A percentile compares a stretch with the other conserved stretches of the same genome.
Evolutionary conservation across 2,888 invertebrate species (phyloP).

Genomic region (Trileptium ribeirensis): DNA sequence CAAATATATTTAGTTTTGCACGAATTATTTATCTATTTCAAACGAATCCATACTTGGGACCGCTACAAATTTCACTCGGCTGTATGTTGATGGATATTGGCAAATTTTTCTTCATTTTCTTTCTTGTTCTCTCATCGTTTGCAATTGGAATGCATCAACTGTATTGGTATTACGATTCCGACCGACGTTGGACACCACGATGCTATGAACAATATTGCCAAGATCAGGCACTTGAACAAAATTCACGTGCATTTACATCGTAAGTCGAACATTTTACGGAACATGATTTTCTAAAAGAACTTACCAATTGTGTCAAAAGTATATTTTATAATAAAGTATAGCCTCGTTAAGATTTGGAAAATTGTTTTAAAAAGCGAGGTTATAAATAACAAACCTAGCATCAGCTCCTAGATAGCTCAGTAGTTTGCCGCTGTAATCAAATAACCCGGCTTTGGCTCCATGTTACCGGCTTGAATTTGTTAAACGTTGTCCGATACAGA

Average conservation of each 20-base stretch:
- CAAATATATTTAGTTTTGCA: conserved; percentile 59
- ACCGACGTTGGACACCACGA: not conserved
- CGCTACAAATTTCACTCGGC: conserved; percentile 56
- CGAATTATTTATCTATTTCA: conserved; percentile 59
- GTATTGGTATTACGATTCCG: conserved; percentile 56
- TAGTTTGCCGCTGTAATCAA: too few relatives aligned
- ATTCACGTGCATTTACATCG: conserved; percentile 52
- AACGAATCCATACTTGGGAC: conserved; percentile 58
- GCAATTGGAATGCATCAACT: conserved; percentile 57
- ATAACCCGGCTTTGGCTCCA: too few relatives aligned
- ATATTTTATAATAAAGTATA: too few relatives aligned
- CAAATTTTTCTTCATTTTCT: conserved; percentile 57
- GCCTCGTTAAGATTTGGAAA: too few relatives aligned
- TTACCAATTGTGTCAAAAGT: too few relatives aligned
- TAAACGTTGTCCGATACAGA: too few relatives aligned
- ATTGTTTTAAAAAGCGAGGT: too few relatives aligned
- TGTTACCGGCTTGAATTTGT: too few relatives aligned
- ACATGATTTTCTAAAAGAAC: too few relatives aligned
- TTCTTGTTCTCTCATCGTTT: conserved; percentile 56
- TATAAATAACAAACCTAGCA: too few relatives aligned
- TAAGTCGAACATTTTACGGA: conserved; percentile 37
- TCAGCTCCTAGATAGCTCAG: too few relatives aligned
- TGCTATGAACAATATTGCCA: conserved; percentile 16
- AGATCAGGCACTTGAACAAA: conserved; percentile 29
- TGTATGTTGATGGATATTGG: conserved; percentile 60